Evolutionary conservation across 2,113 vertebrate genomes (phyloP).

Genomic region (Pterocles gutturalis): DNA sequence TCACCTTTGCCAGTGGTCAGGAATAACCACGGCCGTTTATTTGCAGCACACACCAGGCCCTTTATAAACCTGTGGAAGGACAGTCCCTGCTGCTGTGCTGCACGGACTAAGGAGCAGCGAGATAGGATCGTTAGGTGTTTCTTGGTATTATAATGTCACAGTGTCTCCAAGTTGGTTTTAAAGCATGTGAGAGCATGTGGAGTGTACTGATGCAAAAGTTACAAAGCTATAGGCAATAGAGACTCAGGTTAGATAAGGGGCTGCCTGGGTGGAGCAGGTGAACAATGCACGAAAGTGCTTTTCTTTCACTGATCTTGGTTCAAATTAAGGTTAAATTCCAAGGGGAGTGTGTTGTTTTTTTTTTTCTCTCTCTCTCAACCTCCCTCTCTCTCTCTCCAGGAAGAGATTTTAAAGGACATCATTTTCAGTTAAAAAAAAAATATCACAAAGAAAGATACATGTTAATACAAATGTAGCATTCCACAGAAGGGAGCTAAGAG

Average conservation of each 20-base stretch:
- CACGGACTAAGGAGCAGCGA: not conserved
- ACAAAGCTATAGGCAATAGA: slow-evolving; percentile 72
- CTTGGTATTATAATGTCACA: slow-evolving; percentile 31
- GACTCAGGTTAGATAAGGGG: slow-evolving; percentile 82
- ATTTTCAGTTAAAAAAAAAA: slow-evolving; percentile 69
- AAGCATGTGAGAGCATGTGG: slow-evolving; percentile 66
- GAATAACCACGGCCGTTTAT: not conserved
- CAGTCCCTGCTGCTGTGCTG: not conserved
- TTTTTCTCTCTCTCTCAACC: not conserved
- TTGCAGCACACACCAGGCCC: not conserved
- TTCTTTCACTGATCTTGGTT: slow-evolving; percentile 85
- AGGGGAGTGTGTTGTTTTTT: slow-evolving; percentile 64
- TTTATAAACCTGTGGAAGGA: not conserved
- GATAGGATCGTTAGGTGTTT: not conserved
- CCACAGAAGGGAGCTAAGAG: slow-evolving; percentile 63
- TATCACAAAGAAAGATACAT: slow-evolving; percentile 77
- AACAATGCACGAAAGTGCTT: slow-evolving; percentile 83
- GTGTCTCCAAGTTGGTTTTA: slow-evolving; percentile 34
- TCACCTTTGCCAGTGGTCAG: not conserved
- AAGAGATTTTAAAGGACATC: slow-evolving; percentile 75
- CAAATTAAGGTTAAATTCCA: slow-evolving; percentile 87
- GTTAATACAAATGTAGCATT: slow-evolving; percentile 79
- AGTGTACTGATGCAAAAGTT: slow-evolving; percentile 67
- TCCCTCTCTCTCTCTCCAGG: slow-evolving; percentile 53
- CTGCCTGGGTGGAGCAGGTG: slow-evolving; percentile 76